A percentile compares a stretch with the other conserved stretches of the same genome.
phyloP scores from a whole-genome alignment of 2,888 invertebrate genomes.

The Portevinia maculata region DNA sequence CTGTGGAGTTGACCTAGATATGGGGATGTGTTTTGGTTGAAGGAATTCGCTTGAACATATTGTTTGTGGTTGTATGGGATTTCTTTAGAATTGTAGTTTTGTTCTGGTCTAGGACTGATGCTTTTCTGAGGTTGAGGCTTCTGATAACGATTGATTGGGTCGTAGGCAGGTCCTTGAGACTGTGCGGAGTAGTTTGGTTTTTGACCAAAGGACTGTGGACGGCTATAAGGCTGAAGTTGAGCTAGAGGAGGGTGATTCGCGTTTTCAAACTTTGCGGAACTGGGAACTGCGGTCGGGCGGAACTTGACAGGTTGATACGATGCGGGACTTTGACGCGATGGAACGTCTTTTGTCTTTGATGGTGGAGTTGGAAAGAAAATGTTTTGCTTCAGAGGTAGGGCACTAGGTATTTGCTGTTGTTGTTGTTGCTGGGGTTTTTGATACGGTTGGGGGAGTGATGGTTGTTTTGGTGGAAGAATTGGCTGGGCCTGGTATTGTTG shows the following conservation, averaged over 20 bases:
- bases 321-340: constrained; percentile 69
- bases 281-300: constrained; percentile 79
- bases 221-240: constrained; percentile 81
- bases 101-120: constrained; percentile 31
- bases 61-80: constrained; percentile 63
- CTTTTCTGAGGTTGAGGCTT: constrained; percentile 74
- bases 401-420: constrained; percentile 75
- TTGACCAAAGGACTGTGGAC: constrained; percentile 81
- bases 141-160: constrained; percentile 74
- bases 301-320: constrained; percentile 81
- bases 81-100: constrained; percentile 47
- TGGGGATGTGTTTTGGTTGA: constrained; percentile 49
- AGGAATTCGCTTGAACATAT: constrained; percentile 45
- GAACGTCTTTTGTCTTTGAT: constrained; percentile 77
- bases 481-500: constrained; percentile 51
- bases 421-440: constrained; percentile 77
- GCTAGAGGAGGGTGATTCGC: constrained; percentile 79
- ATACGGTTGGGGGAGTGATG: neutral
- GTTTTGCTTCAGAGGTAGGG: constrained; percentile 80
- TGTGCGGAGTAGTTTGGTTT: constrained; percentile 78
- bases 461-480: constrained; percentile 32
- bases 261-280: constrained; percentile 78
- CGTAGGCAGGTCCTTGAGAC: constrained; percentile 72
- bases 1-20: constrained; percentile 82
- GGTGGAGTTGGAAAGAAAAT: constrained; percentile 79